phyloP scores from a whole-genome alignment of 2,797 vertebrate genomes.

The Carduelis carduelis region DNA sequence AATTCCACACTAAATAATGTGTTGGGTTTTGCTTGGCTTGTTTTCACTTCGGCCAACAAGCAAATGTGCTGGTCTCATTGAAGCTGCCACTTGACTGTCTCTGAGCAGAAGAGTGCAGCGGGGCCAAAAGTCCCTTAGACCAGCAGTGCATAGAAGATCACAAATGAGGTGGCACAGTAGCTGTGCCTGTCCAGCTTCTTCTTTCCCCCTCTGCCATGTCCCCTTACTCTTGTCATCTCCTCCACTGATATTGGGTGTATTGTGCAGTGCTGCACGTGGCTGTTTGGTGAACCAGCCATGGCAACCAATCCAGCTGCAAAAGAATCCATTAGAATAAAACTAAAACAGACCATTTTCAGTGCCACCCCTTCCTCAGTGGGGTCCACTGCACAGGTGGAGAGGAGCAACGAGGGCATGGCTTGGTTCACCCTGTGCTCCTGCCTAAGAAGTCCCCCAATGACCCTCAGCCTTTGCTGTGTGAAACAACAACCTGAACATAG shows the following conservation, averaged over 20 bases:
- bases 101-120: neutral
- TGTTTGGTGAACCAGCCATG: neutral
- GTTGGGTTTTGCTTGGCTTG: neutral
- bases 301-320: neutral
- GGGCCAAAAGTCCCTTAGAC: neutral
- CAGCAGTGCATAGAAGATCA: neutral
- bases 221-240: neutral
- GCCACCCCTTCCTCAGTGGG: neutral
- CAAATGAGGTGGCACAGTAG: fast-evolving
- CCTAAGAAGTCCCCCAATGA: neutral
- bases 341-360: neutral
- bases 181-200: neutral
- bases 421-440: neutral
- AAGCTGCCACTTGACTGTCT: neutral
- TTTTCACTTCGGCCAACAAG: neutral
- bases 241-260: neutral
- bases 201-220: neutral
- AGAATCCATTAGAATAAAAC: neutral
- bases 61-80: neutral
- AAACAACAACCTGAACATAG: neutral
- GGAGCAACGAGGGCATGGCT: neutral
- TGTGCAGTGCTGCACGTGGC: fast-evolving
- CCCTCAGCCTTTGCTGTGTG: neutral
- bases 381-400: neutral
- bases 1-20: neutral